Evolutionary conservation across 2,797 vertebrate genomes (phyloP), one percentile per base, ranked within the genome.

Genomic region (Tiaroga cobitis): DNA sequence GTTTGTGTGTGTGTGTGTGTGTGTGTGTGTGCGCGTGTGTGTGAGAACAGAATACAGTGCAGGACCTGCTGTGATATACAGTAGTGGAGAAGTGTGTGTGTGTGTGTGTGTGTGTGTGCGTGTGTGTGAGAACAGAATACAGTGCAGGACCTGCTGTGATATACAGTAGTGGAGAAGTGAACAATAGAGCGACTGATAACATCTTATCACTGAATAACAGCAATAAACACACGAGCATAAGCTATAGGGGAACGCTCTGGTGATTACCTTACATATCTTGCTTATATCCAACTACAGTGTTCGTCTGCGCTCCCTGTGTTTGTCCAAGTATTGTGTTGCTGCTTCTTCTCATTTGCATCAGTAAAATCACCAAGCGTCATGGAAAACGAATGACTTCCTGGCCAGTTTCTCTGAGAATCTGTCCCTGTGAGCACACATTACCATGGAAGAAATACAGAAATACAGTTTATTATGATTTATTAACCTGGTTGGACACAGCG

Each of bases 121-220:
- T 41, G 8, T 9, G 39, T 41, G 39, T 9, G 39, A 73, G 85
- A 86, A 77, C 84, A 89, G 88, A 85, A 89, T 85, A 74, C 82
- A 89, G 92, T 90, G 93, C 89, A 89, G 88, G 83, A 82, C 94
- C 95, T 94, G 92, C 91, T 15, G 43, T 46, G 43, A 88, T 80
- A 92, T 89, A 95, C 96, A 96, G 96, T 95, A 86, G 94, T 93
- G 92, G 88, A 92, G 82, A 87, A 81, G 89, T 87, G 86, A 86
- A 92, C 90, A 90, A 88, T 92, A 77, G n/a, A 65, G 61, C 49
- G 72, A 81, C 80, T 93, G 93, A 94, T 94, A 94, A 93, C 89
- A n/a, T 43, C 92, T 94, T 95, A 95, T 95, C 93, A 94, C 90
- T 15, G 46, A 46, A 15, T 5, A 16, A 49, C 46, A 49, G 15